phyloP scores from a whole-genome alignment of 2,797 vertebrate species.

The Mastacembelus armatus region DNA sequence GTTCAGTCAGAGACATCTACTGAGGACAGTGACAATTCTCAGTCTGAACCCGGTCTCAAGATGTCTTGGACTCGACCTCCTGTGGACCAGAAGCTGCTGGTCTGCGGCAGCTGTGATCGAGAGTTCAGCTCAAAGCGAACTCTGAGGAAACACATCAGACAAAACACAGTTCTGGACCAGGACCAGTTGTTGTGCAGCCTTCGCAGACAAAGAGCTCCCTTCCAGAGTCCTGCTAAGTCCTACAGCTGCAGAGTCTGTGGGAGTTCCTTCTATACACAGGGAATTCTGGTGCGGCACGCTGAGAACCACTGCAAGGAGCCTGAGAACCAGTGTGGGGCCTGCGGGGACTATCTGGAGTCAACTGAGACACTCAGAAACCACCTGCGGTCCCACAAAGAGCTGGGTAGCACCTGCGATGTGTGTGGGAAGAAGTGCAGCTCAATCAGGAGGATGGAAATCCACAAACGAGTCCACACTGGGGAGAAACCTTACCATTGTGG shows the following conservation, averaged over 20 bases:
- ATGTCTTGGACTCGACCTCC: background rate
- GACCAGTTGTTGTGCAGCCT: slow-evolving; percentile 21
- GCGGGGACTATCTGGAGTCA: slow-evolving; percentile 11
- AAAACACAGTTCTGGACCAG: background rate
- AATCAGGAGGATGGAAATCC: slow-evolving; percentile 49
- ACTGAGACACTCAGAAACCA: slow-evolving; percentile 3
- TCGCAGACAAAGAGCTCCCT: background rate
- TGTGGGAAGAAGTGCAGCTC: slow-evolving; percentile 40
- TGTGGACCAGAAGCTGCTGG: background rate
- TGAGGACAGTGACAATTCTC: background rate
- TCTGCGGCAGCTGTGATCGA: slow-evolving; percentile 10
- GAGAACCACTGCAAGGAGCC: slow-evolving; percentile 31
- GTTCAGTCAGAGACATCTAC: slow-evolving; percentile 1
- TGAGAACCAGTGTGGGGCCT: slow-evolving; percentile 1
- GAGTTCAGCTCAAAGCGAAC: slow-evolving; percentile 24
- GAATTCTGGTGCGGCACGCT: slow-evolving; percentile 18
- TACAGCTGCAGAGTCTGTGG: slow-evolving; percentile 21
- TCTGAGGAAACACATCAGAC: slow-evolving; percentile 16
- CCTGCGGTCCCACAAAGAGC: slow-evolving; percentile 21
- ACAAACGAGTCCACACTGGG: slow-evolving; percentile 32
- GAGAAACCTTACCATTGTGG: slow-evolving; percentile 27
- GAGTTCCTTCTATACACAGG: slow-evolving; percentile 12
- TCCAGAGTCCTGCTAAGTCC: slow-evolving; percentile 4
- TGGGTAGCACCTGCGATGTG: slow-evolving; percentile 31
- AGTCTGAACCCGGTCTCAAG: background rate